Base-by-base conservation (phyloP, 2,888 invertebrate species). In the Caenorhabditis plicata region DNA sequence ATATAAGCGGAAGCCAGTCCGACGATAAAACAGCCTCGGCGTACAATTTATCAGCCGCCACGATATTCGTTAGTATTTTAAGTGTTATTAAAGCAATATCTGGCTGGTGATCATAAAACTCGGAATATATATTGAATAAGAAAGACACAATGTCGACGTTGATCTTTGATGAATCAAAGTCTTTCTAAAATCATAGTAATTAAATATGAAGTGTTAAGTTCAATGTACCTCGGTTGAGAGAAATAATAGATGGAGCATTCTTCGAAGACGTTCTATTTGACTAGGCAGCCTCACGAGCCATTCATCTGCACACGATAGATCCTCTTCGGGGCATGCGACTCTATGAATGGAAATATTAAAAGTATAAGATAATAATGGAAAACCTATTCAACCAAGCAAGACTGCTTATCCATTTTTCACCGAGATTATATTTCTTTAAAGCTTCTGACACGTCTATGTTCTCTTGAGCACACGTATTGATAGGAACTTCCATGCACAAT, bases 41-140 rank as follows among this genome's bases (percentile, higher is more conserved):
- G 44, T 68, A 73, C 31, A 64, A 58, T 13, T 51, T 51, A 29
- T 62, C 60, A 3, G 63, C 51, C 15, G 47, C 43, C 19, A 68
- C 71, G 13, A 77, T 58, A 46, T 77, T 77, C 13, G 76, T 58
- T n/a, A 77, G 53, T 4, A 72, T 73, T 55, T 75, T 71, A n/a
- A 75, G 39, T 3, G 57, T 48, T 4, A 68, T 38, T 8, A 63
- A 33, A 4, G 54, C 48, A 36, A 68, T 65, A 17, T 65, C 63
- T 9, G 32, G 35, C 26, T 63, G 53, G 0, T 51, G 29, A 0
- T 61, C 60, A 17, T 32, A 43, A 35, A 65, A 68, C 25, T 64
- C 60, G 0, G 44, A 42, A 35, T 61, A 65, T n/a, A 65, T 43
- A 9, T 60, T 61, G 45, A 55, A 60, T 3, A 68, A 40, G 29